Base-by-base conservation (phyloP, 2,888 invertebrate genomes). In the Beris chalybata region DNA sequence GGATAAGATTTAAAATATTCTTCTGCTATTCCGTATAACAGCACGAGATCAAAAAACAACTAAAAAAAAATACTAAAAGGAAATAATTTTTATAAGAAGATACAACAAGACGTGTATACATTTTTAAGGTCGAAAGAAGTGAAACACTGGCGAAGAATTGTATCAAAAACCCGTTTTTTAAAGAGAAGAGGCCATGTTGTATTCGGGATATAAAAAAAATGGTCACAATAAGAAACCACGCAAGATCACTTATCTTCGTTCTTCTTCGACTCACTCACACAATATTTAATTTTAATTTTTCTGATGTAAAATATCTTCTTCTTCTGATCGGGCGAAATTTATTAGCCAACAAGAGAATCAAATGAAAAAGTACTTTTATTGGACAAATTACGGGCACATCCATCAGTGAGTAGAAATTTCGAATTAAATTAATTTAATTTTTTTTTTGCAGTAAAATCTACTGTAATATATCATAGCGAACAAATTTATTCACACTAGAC, bases 131-230 rank as follows among this genome's bases (percentile, higher is more conserved):
- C 22, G 22, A 22, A 22, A 22, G 22, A 52, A 43, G 50, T 61
- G 15, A 50, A 52, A 61, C 15, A 61, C 61, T 9, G 29, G 22
- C 52, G 43, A 43, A 32, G 52, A 12, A 52, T 15, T 50, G 44
- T 61, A 50, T 61, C 52, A 38, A 31, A 61, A 61, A 61, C 61
- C 22, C 52, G 61, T 61, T 61, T 52, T 5, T 15, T 22, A 22
- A 50, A 50, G 61, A 61, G 43, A 50, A 61, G 61, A 52, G 43
- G 61, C 61, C 61, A 61, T 61, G 50, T 61, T 52, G 50, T 61
- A 50, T 61, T 52, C 50, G 50, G 52, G 38, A 11, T 52, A 38
- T n/a, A n/a, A n/a, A 50, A 59, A 30, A 59, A 61, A 52, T 61
- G 61, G 52, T 50, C 61, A 47, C 52, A 44, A 59, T n/a, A 52